Evolutionary conservation across 64 coral and sea anemone genomes (phyloP).

Genomic region (Pocillopora damicornis): DNA sequence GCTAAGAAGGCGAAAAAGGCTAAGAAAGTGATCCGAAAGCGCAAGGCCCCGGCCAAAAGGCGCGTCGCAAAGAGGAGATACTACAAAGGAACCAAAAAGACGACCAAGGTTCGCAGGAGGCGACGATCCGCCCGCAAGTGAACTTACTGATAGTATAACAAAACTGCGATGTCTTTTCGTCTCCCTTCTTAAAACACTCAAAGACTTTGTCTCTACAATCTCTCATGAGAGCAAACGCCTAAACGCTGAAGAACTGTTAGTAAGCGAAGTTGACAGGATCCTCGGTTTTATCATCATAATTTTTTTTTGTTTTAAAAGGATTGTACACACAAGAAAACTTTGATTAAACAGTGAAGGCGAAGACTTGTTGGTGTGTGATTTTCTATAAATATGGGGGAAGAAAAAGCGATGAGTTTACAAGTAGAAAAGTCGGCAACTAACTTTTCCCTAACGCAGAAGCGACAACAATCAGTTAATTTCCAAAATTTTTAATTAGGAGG

Average conservation of each 20-base stretch:
- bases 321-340: not conserved
- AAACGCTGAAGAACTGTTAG: slow-evolving; percentile 22
- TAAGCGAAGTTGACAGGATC: slow-evolving; percentile 28
- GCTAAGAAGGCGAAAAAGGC: slow-evolving; percentile 25
- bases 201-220: not conserved
- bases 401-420: not conserved
- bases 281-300: no score
- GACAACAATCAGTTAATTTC: not conserved
- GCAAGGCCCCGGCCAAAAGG: slow-evolving; percentile 4
- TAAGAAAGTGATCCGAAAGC: slow-evolving; percentile 10
- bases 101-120: not conserved
- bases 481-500: not conserved
- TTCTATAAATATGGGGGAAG: not conserved
- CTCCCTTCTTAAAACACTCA: not conserved
- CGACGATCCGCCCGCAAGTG: slow-evolving; percentile 27
- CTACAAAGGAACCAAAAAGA: not conserved
- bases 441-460: not conserved
- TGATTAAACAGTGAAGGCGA: slow-evolving; percentile 1
- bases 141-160: not conserved
- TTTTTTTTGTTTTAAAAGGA: slow-evolving; percentile 10
- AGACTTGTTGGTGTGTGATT: slow-evolving; percentile 1
- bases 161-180: not conserved
- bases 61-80: not conserved
- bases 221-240: not conserved
- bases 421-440: not conserved